Conservation (phyloP, 2,797 vertebrate genomes). For the Lemur catta region DNA sequence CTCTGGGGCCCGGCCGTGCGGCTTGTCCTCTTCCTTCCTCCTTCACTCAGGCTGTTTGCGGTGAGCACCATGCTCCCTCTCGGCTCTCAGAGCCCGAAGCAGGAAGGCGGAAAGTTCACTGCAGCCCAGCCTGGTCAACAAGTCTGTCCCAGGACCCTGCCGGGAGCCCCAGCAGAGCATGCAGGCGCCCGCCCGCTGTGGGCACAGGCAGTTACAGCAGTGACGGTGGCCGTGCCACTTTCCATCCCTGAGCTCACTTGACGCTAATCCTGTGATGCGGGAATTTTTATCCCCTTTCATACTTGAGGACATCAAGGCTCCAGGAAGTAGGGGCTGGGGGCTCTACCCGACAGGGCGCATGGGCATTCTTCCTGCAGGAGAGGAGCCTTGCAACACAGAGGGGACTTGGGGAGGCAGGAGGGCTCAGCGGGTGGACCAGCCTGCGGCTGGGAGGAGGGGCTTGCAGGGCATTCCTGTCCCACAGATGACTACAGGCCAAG, state of each 20-base stretch:
- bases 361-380: not conserved
- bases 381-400: not conserved
- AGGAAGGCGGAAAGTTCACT: not conserved
- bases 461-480: not conserved
- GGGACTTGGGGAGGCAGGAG: not conserved
- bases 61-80: not conserved
- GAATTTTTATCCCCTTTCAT: not conserved
- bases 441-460: not conserved
- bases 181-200: not conserved
- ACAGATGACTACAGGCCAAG: not conserved
- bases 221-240: not conserved
- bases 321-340: not conserved
- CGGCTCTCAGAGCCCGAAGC: not conserved
- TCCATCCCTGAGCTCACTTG: not conserved
- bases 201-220: not conserved
- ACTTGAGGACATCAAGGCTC: not conserved
- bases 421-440: not conserved
- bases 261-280: no score
- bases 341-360: not conserved
- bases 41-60: not conserved
- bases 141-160: not conserved
- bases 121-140: not conserved
- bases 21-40: slow-evolving; percentile 43
- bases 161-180: not conserved
- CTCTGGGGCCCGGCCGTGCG: not conserved